These are phyloP conservation scores for Xanthia togata DNA, from an alignment of 2,888 invertebrate species.

Conservation along the genomic window DNA sequence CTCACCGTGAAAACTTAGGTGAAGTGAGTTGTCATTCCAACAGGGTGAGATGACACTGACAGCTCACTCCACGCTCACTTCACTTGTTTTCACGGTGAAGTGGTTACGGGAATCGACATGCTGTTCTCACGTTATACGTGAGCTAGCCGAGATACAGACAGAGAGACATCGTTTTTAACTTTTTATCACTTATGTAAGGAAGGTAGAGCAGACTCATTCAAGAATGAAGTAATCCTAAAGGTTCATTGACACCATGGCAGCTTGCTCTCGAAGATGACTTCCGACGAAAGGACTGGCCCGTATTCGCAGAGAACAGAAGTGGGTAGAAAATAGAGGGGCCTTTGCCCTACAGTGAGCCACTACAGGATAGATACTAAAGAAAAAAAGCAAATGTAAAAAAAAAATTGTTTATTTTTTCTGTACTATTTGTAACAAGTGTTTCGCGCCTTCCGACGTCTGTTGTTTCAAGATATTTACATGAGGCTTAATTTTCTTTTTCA, in stretches of 20 bases:
- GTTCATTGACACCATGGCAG: background rate
- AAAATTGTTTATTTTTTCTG: constrained; percentile 79
- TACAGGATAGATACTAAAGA: background rate
- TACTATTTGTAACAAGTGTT: constrained; percentile 91
- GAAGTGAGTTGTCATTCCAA: too few relatives aligned
- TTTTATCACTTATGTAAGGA: background rate
- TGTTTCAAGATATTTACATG: constrained; percentile 86
- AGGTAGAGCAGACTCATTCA: background rate
- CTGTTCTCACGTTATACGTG: too few relatives aligned
- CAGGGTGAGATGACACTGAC: too few relatives aligned
- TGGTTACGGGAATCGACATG: too few relatives aligned
- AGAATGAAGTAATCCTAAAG: background rate
- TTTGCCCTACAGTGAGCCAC: background rate
- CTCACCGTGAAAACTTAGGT: too few relatives aligned
- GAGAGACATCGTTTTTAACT: too few relatives aligned
- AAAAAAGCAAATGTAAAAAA: background rate
- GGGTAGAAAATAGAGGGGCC: background rate
- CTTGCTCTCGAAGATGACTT: background rate
- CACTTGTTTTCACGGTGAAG: too few relatives aligned
- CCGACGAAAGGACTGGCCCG: background rate
- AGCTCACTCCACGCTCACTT: too few relatives aligned
- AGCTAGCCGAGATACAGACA: background rate
- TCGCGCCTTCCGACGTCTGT: constrained; percentile 91
- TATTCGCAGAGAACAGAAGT: background rate
- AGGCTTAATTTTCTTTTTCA: constrained; percentile 88